Evolutionary conservation across 2,888 invertebrate genomes (phyloP), one percentile per base, ranked within the genome.

Genomic region (Apamea epomidion): DNA sequence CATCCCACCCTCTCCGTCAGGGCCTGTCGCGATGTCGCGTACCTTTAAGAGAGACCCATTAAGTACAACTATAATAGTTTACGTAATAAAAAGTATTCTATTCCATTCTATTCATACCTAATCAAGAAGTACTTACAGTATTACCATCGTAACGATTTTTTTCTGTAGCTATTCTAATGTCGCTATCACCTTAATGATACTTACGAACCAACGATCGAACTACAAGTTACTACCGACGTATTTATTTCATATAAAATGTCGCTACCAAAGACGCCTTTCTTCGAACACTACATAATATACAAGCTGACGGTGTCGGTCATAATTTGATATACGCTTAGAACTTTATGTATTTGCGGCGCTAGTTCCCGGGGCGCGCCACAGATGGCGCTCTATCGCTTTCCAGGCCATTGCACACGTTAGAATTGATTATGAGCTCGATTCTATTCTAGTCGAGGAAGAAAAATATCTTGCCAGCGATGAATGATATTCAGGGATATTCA

Each of bases 371-470:
- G 4, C 45, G 51, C 51, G 60, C 32, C 80, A 80, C 85, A 86
- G 85, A 86, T 86, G 85, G 75, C 84, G 84, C 64, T 76, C 84
- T 84, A 87, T 80, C 84, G 77, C 80, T 16, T 76, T 77, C 73
- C 80, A 75, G 67, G 42, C 75, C 73, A 86, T 84, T 84, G 87
- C 84, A 87, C 73, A 84, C 76, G 77, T 84, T 84, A 76, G 80
- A 84, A 85, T 87, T 87, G 87, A 84, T 84, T 86, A 86, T 86
- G 77, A 87, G 77, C 79, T n/a, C 51, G 87, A 80, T 80, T 86
- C 80, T 84, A 87, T 85, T 85, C 77, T 84, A 76, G 69, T 77
- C 68, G 65, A 8, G 45, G 73, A 73, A 45, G 85, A 83, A 77
- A 80, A 76, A 84, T 84, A 76, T 84, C 73, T 65, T 48, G 42